Conservation (phyloP, 2,113 vertebrate genomes). For the Hirundichthys speculiger region DNA sequence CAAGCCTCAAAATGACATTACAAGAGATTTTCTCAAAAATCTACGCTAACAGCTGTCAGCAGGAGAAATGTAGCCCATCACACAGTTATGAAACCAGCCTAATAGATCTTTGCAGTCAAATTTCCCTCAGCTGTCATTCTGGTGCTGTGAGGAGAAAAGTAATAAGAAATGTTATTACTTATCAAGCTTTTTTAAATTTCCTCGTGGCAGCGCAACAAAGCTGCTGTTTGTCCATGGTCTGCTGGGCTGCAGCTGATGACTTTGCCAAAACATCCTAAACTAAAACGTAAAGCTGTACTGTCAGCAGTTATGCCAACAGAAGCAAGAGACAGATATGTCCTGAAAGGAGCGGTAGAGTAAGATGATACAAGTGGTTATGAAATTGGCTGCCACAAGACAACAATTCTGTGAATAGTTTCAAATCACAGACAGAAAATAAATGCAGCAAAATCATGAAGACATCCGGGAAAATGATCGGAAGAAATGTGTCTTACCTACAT, state of each 20-base stretch:
- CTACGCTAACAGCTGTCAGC: conserved; percentile 43
- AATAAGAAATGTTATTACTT: conserved; percentile 26
- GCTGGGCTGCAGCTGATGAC: conserved; percentile 25
- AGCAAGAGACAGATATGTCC: conserved; percentile 19
- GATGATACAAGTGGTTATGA: conserved; percentile 29
- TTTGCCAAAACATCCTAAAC: conserved; percentile 16
- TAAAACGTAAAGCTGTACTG: conserved; percentile 17
- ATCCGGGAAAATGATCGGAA: conserved; percentile 22
- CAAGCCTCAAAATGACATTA: conserved; percentile 34
- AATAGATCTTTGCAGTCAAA: conserved; percentile 44
- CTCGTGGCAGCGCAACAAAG: conserved; percentile 11
- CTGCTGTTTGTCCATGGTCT: conserved; percentile 19
- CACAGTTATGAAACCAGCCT: conserved; percentile 32
- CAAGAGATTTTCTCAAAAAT: conserved; percentile 43
- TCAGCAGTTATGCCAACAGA: conserved; percentile 39
- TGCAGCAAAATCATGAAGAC: conserved; percentile 21
- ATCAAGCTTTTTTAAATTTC: conserved; percentile 13
- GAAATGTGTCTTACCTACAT: conserved; percentile 18
- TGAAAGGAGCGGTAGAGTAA: conserved; percentile 21
- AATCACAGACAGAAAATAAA: conserved; percentile 41
- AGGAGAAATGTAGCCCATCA: conserved; percentile 43
- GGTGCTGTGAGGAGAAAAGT: background rate
- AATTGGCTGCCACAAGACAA: conserved; percentile 44
- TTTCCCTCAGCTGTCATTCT: conserved; percentile 38
- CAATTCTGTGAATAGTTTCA: conserved; percentile 45